Evolutionary conservation across 2,888 invertebrate genomes (phyloP).

Genomic region (Heteropelma amictum): DNA sequence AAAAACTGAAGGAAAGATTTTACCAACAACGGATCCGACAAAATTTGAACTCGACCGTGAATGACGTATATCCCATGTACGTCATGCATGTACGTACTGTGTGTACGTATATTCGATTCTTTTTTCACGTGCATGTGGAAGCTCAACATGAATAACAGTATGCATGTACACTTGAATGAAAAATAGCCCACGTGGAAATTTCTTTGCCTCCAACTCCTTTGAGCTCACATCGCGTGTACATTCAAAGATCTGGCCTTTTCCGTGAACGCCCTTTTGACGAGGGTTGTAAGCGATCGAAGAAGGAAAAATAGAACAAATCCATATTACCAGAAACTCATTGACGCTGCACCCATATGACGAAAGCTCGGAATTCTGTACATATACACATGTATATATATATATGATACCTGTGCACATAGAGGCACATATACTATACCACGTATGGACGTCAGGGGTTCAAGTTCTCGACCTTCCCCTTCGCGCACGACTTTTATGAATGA

Average conservation of each 20-base stretch:
- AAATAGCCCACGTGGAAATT: slow-evolving; percentile 3
- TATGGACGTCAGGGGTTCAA: slow-evolving; percentile 20
- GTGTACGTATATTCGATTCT: no score
- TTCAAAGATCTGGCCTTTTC: background rate
- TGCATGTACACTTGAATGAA: background rate
- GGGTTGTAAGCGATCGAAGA: background rate
- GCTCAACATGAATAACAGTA: background rate
- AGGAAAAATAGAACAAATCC: background rate
- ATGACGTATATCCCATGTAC: background rate
- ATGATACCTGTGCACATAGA: background rate
- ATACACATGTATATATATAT: background rate
- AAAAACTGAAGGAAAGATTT: no score
- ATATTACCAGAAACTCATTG: background rate
- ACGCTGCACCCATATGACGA: background rate
- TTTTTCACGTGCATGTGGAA: background rate
- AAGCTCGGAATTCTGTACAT: background rate
- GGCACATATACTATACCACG: background rate
- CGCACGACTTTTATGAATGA: slow-evolving; percentile 45
- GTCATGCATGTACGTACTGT: background rate
- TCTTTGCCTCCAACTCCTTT: background rate
- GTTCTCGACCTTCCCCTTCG: slow-evolving; percentile 31
- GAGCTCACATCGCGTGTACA: background rate
- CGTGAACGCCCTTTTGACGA: background rate
- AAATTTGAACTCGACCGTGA: no score
- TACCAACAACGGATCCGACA: no score